These are phyloP conservation scores for Pseudorhiza aurosa DNA, from an alignment of 30 jellyfish, hydroid and myxozoan genomes.

Conservation along the genomic window DNA sequence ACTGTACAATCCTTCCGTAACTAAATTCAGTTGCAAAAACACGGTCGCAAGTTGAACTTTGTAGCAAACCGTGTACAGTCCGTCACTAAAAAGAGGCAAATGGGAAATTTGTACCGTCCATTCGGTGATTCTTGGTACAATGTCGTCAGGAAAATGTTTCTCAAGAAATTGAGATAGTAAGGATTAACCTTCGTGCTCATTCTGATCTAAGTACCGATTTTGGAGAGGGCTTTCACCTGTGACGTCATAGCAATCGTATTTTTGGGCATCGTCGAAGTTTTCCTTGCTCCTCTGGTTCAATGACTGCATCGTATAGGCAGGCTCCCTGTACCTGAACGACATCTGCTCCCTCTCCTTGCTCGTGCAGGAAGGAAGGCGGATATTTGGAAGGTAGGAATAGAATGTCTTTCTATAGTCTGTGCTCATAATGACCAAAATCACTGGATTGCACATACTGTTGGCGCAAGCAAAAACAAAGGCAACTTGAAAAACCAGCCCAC, in stretches of 20 bases:
- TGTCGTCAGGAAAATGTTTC: not conserved
- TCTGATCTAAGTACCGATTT: not conserved
- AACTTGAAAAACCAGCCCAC: conserved; percentile 48
- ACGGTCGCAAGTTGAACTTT: too few relatives aligned
- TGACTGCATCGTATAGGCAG: conserved; percentile 29
- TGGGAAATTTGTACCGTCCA: too few relatives aligned
- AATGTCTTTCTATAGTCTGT: conserved; percentile 75
- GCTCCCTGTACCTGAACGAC: conserved; percentile 26
- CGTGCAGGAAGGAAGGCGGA: conserved; percentile 26
- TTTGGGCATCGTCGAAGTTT: conserved; percentile 10
- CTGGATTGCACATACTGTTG: conserved; percentile 81
- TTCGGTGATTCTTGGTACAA: not conserved
- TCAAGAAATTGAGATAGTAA: not conserved
- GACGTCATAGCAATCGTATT: conserved; percentile 28
- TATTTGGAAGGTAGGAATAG: conserved; percentile 50
- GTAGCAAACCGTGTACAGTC: too few relatives aligned
- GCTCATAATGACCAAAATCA: conserved; percentile 71
- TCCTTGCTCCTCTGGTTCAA: conserved; percentile 26
- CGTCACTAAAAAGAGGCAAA: too few relatives aligned
- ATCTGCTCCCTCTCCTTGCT: not conserved
- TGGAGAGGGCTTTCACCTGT: conserved; percentile 36
- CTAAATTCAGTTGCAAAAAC: too few relatives aligned
- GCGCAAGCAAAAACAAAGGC: conserved; percentile 65
- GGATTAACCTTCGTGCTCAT: conserved; percentile 11
- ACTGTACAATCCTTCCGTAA: too few relatives aligned